Base-by-base conservation (phyloP, 1,140 invertebrate genomes). In the Apis dorsata region DNA sequence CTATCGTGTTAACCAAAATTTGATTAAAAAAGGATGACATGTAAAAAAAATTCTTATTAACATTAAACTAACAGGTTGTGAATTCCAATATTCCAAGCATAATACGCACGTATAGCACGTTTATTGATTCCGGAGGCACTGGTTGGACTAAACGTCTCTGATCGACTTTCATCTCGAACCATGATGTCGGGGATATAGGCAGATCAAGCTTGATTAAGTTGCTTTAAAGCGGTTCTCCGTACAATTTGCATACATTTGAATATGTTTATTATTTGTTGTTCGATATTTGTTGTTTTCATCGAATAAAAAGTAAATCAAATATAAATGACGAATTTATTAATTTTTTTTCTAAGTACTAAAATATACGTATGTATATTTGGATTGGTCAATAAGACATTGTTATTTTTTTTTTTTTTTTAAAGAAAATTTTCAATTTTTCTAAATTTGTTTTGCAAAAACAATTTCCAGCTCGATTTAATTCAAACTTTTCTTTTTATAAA, bases 61-160 rank as follows among this genome's bases (percentile, higher is more conserved):
- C 71, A 19, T n/a, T 44, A 24, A 44, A 57, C 28, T 57, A 34
- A 19, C 57, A 60, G 57, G 71, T 60, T 59, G 71, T 28, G n/a
- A 34, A 24, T 73, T 73, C 81, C 79, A 60, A 82, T 59, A 76
- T 66, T 55, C 65, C 74, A 74, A 62, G 84, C 70, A 84, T 84
- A 74, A 73, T 69, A 85, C 85, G 84, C 86, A 68, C 81, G 85
- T 86, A 89, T 84, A 81, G 73, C 10, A 84, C 72, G 83, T 88
- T 90, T 91, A 92, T 92, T 91, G 90, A 92, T 91, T 91, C 90
- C 87, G 83, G 83, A 88, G 86, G 88, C 85, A n/a, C 85, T 57
- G 57, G 74, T 77, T n/a, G 81, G 88, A 91, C 88, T 79, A 87
- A 88, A 89, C 62, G 88, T 68, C 82, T 82, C 79, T 74, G 71